phyloP scores from a whole-genome alignment of 2,797 vertebrate species.

The Lacerta viridis region DNA sequence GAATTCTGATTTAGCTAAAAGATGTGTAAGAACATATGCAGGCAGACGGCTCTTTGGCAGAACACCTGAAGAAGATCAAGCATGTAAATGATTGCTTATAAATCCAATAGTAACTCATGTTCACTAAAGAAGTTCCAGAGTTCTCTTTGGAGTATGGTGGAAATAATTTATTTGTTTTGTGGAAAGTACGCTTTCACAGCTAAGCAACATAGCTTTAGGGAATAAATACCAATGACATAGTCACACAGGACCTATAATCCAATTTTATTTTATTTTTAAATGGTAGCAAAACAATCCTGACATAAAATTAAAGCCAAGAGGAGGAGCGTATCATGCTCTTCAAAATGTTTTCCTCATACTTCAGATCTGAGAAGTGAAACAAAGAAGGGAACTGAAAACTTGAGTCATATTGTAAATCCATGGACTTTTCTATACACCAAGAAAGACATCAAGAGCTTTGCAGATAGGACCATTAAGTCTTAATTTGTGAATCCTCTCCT shows the following conservation, averaged over 20 bases:
- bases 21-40: conserved; percentile 64
- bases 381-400: conserved; percentile 55
- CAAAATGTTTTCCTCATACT: conserved; percentile 54
- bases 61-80: conserved; percentile 56
- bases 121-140: conserved; percentile 75
- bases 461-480: background rate
- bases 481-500: background rate
- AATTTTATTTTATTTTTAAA: conserved; percentile 19
- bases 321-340: conserved; percentile 51
- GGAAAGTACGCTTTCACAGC: conserved; percentile 70
- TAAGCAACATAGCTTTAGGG: conserved; percentile 65
- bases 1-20: conserved; percentile 64
- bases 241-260: conserved; percentile 53
- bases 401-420: conserved; percentile 55
- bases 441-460: conserved; percentile 55
- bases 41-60: conserved; percentile 64
- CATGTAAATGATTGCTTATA: conserved; percentile 69
- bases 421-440: conserved; percentile 48
- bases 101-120: conserved; percentile 69
- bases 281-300: background rate
- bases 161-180: conserved; percentile 75
- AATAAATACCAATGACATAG: conserved; percentile 65
- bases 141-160: conserved; percentile 64
- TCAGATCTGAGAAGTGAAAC: conserved; percentile 53
- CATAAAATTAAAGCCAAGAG: conserved; percentile 50